Percentiles rank a stretch among this genome's conserved stretches.
phyloP scores from a whole-genome alignment of 2,113 vertebrate species.

The Microtus richardsoni region DNA sequence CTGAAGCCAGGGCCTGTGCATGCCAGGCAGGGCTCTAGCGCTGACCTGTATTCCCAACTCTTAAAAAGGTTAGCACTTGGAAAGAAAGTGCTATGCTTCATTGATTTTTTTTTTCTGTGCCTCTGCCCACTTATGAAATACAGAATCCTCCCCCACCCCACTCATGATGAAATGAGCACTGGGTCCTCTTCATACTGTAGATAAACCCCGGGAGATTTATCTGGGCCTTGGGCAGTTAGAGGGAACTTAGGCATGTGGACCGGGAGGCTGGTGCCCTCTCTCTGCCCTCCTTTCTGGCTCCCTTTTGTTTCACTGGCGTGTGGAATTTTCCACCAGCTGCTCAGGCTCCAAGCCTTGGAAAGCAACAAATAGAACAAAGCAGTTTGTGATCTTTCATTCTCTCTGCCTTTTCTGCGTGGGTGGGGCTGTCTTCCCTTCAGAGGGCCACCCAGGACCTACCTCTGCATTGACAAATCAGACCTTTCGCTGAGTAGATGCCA shows the following conservation, averaged over 20 bases:
- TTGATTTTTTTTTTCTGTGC: not conserved
- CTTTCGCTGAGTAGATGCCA: not conserved
- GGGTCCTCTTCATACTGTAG: not conserved
- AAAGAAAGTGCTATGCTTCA: not conserved
- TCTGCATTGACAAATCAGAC: not conserved
- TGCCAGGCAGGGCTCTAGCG: not conserved
- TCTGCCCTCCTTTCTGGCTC: conserved; percentile 55
- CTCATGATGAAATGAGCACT: not conserved
- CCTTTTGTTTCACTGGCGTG: conserved; percentile 38
- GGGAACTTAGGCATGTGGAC: not conserved
- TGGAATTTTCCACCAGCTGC: conserved; percentile 63
- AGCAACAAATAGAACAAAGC: conserved; percentile 61
- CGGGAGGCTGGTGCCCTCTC: not conserved
- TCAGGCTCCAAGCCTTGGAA: conserved; percentile 56
- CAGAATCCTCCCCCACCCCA: not conserved
- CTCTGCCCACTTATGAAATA: not conserved
- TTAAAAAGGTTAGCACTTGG: not conserved
- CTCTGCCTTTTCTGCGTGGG: not conserved
- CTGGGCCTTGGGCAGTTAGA: not conserved
- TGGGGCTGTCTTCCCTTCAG: not conserved
- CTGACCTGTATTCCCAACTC: not conserved
- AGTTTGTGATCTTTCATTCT: not conserved
- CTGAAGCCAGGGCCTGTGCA: not conserved
- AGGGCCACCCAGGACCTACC: not conserved
- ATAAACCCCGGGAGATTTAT: not conserved